Evolutionary conservation across 1,140 invertebrate genomes (phyloP), one percentile per base, ranked within the genome.

Genomic region (Drosophila aff.): DNA sequence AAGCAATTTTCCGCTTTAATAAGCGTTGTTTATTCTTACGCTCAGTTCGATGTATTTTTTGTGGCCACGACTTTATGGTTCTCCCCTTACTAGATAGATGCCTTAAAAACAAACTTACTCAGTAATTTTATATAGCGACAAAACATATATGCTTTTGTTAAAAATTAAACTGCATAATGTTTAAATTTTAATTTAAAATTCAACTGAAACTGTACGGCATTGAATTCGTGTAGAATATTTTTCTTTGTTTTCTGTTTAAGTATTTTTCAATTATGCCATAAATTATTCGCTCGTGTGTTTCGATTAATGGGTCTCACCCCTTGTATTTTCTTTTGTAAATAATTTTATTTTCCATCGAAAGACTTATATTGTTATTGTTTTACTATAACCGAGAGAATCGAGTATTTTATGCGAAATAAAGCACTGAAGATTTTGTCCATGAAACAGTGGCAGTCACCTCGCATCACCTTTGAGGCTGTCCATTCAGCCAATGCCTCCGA

Each of bases 191-290:
- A 28, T 47, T 36, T 44, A n/a, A 31, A 13, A 18, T 57, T 18
- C 26, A 43, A 31, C 8, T 41, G 33, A 11, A 11, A 49, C 23
- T 15, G 4, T 15, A 44, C 40, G 18, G 38, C 28, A 60, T 61
- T 18, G 3, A 1, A 6, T 46, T 28, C 3, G 33, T 46, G 11
- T 41, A 15, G 13, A 28, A 31, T 26, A 23, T 33, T 65, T 40
- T 40, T 76, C 16, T 73, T 71, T 78, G 60, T 63, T 77, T 77
- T 52, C 66, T 67, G 50, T 60, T 77, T 28, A 57, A 62, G 40
- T 50, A 50, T 64, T 73, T 76, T 74, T 77, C 55, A 82, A 79
- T 76, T 72, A 79, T 79, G 66, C 76, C 66, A 82, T 79, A 82
- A 87, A 86, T 77, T 80, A 76, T 66, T 66, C 58, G n/a, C 36